These are phyloP conservation scores for Hiodon alosoides DNA, from an alignment of 2,113 vertebrate genomes.

Conservation along the genomic window DNA sequence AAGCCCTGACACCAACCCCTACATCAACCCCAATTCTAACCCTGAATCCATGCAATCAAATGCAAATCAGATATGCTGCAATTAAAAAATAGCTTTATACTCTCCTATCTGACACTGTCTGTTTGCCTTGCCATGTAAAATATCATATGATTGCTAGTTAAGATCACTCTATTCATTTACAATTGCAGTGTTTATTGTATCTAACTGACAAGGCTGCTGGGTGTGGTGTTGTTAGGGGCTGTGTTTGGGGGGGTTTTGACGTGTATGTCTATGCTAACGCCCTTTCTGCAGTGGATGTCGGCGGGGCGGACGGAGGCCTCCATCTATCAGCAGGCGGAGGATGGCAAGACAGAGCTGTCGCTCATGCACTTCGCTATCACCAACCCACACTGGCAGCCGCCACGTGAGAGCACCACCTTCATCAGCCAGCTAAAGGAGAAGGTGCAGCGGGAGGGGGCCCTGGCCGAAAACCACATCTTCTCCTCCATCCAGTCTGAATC, in stretches of 20 bases:
- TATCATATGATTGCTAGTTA: too few relatives aligned
- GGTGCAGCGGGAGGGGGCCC: constrained; percentile 79
- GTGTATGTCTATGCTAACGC: not conserved
- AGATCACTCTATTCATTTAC: too few relatives aligned
- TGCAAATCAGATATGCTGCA: too few relatives aligned
- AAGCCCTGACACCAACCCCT: not conserved
- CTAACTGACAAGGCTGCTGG: too few relatives aligned
- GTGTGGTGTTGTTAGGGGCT: not conserved
- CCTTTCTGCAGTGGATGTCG: constrained; percentile 80
- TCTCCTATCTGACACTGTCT: too few relatives aligned
- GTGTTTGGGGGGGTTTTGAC: not conserved
- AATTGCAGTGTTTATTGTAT: too few relatives aligned
- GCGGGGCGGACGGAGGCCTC: constrained; percentile 93
- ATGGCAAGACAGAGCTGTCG: constrained; percentile 93
- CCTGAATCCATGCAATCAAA: too few relatives aligned
- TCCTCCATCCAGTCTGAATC: constrained; percentile 80
- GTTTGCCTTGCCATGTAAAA: too few relatives aligned
- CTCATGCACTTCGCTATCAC: constrained; percentile 99
- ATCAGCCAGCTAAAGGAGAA: constrained; percentile 91
- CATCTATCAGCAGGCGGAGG: constrained; percentile 95
- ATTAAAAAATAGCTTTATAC: too few relatives aligned
- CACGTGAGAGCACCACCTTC: constrained; percentile 88
- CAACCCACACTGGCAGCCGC: constrained; percentile 95
- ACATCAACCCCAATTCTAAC: too few relatives aligned
- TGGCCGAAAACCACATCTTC: constrained; percentile 71